phyloP scores from a whole-genome alignment of 2,113 vertebrate genomes.

The Excalfactoria chinensis region DNA sequence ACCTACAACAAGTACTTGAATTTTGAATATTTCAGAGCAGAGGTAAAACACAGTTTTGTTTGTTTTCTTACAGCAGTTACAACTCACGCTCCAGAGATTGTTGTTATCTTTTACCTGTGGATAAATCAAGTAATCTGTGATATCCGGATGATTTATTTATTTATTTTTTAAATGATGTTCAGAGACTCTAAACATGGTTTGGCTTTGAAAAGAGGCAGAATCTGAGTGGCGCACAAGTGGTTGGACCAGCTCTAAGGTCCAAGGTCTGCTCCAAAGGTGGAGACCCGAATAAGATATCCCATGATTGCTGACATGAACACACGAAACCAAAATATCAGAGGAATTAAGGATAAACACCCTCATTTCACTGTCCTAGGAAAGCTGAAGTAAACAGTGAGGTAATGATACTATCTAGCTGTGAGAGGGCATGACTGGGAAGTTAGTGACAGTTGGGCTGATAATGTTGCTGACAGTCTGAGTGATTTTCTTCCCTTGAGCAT shows the following conservation, averaged over 20 bases:
- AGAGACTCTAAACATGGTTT: not conserved
- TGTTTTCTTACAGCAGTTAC: not conserved
- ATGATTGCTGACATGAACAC: not conserved
- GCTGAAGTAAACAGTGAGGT: not conserved
- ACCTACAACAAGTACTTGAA: not conserved
- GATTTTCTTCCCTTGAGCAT: constrained; percentile 38
- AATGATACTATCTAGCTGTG: not conserved
- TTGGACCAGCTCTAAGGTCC: not conserved
- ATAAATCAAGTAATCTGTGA: not conserved
- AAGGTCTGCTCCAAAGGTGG: not conserved
- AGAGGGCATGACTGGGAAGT: not conserved
- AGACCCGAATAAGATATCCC: not conserved
- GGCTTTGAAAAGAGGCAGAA: not conserved
- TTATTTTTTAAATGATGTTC: not conserved
- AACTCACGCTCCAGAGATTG: not conserved
- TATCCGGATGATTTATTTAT: not conserved
- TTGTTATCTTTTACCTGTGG: not conserved
- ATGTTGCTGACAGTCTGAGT: constrained; percentile 38
- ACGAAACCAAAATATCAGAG: not conserved
- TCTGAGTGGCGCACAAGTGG: not conserved
- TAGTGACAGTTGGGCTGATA: not conserved
- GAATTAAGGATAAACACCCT: not conserved
- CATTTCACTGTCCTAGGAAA: not conserved
- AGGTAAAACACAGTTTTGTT: not conserved
- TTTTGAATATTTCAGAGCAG: not conserved